Base-by-base conservation (phyloP, 2,797 vertebrate species). In the Gymnopithys bicolor region DNA sequence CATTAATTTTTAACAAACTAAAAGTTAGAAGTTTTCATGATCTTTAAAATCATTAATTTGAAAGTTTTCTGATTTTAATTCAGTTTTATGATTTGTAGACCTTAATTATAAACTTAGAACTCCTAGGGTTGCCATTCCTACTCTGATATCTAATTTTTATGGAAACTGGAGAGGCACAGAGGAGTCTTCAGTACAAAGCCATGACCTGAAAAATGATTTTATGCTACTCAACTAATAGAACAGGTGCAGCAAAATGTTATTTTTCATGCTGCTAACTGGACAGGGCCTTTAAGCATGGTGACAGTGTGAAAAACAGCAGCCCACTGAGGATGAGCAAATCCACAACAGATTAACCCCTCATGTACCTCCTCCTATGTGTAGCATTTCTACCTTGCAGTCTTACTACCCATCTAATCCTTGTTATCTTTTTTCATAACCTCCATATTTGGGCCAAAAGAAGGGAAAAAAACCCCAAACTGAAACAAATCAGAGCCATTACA, bases 301-400 rank as follows among this genome's bases (percentile, higher is more conserved):
- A 48, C 35, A 73, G 15, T 0, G 0, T 8, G 51, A 71, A 48
- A 48, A 80, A 8, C 11, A 62, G 55, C 46, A 79, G 55, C 17
- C 16, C 24, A 11, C 27, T 15, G 51, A 32, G 35, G 58, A 71
- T 18, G 19, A 69, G 32, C 48, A 55, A 73, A 24, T 19, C n/a
- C 15, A n/a, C 1, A 1, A 5, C 3, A 6, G 0, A 1, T 46
- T 35, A 11, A 12, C 32, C 22, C 66, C 71, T n/a, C 45, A 12
- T 1, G 12, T 28, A 19, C 25, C 45, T 60, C 41, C 41, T 84
- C 19, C 2, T 13, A 23, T 0, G 12, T 24, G 4, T 2, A 22
- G 18, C 9, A 30, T 48, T n/a, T 68, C 64, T 48, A 0, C 28
- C 27, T 37, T n/a, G 21, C 22, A 6, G 12, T 35, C 89, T 28